Base-by-base conservation (phyloP, 92 coral and sea anemone genomes). In the Siderastrea siderea region DNA sequence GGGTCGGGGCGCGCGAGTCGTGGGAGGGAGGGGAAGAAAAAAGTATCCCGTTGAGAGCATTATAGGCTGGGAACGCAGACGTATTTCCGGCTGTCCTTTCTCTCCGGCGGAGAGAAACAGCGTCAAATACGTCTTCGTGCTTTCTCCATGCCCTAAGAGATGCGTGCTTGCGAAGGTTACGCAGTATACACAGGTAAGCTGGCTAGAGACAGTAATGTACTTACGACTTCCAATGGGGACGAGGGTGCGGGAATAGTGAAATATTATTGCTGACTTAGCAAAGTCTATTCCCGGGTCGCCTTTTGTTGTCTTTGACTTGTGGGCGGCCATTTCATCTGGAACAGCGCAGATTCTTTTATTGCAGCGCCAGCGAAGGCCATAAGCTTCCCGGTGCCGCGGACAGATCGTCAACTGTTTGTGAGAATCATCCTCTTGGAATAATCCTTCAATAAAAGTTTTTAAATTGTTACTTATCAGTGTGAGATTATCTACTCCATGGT, bases 191-290 rank as follows among this genome's bases (percentile, higher is more conserved):
- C 38, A 26, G 38, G 38, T 26, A 26, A 26, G 38, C 38, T 26
- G 38, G 38, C 38, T 26, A 26, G 38, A 26, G 38, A 26, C 38
- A 26, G 38, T 26, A 64, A 64, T 38, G 26, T 62, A 89, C 89
- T 81, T 75, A 83, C 84, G 84, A 61, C 88, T 81, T 89, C 88
- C 88, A 68, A 89, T 52, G 79, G 78, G 92, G 15, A 76, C 68
- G 67, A 89, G 73, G 19, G 80, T 74, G 16, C 65, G 44, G 50
- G 79, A 75, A 47, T 78, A 62, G n/a, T 77, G 79, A 67, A 52
- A 57, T 69, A 89, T 55, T 54, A 82, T 5, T 48, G 69, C 68
- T 17, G 88, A 83, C 46, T 83, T 78, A 15, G 70, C 61, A 72
- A 78, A 60, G 83, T 84, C 79, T 16, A 89, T 70, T 3, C 92